A percentile compares a stretch with the other conserved stretches of the same genome.
Evolutionary conservation across 2,888 invertebrate genomes (phyloP).

Genomic region (Drosophila fungiperda): DNA sequence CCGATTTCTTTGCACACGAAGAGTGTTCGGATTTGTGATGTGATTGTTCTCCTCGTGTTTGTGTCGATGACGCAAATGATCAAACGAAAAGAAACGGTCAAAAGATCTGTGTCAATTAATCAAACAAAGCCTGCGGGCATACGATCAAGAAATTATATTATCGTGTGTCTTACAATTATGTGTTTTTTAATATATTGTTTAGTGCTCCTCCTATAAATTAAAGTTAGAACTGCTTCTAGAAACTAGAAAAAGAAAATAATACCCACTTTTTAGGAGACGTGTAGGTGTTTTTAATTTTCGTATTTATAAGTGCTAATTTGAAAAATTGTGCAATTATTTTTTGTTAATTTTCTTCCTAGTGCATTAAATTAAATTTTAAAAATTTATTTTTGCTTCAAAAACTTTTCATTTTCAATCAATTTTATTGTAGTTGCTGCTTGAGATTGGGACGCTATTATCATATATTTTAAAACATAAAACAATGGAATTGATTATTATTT

Average conservation of each 20-base stretch:
- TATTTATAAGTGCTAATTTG: not conserved
- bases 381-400: not conserved
- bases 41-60: not conserved
- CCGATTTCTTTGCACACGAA: not conserved
- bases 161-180: not conserved
- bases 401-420: too few relatives aligned
- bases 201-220: too few relatives aligned
- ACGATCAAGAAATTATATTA: not conserved
- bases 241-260: too few relatives aligned
- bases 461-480: too few relatives aligned
- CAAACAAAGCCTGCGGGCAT: not conserved
- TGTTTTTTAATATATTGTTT: not conserved
- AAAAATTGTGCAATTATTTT: not conserved
- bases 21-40: not conserved
- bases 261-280: not conserved
- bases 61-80: not conserved
- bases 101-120: not conserved
- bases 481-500: too few relatives aligned
- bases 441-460: too few relatives aligned
- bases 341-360: not conserved
- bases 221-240: too few relatives aligned
- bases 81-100: not conserved
- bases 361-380: not conserved
- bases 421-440: too few relatives aligned
- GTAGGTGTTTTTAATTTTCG: not conserved